Evolutionary conservation across 1,140 invertebrate species (phyloP).

Genomic region (Nilaparvata lugens): DNA sequence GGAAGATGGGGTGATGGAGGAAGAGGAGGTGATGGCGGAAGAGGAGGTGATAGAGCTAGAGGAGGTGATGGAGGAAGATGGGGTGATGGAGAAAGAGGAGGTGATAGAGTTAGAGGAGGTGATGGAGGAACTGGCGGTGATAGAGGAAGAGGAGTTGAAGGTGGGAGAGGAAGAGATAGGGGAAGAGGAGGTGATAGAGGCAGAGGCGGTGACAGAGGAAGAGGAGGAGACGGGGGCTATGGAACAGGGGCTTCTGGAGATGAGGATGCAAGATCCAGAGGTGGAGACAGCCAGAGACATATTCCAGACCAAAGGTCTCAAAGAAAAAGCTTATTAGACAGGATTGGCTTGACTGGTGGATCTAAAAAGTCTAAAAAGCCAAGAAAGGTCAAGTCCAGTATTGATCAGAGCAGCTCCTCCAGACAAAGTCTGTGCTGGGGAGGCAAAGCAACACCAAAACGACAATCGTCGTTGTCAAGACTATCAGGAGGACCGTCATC

Average conservation of each 20-base stretch:
- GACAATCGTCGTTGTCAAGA: too few relatives aligned
- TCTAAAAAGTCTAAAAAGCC: too few relatives aligned
- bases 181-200: not conserved
- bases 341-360: too few relatives aligned
- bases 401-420: too few relatives aligned
- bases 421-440: too few relatives aligned
- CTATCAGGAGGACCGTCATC: too few relatives aligned
- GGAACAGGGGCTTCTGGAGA: not conserved
- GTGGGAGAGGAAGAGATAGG: not conserved
- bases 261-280: not conserved
- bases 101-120: not conserved
- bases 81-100: conserved; percentile 4
- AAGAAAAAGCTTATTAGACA: too few relatives aligned
- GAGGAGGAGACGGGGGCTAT: not conserved
- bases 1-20: not conserved
- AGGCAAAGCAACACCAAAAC: too few relatives aligned
- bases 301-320: not conserved
- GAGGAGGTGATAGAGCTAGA: not conserved
- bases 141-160: not conserved
- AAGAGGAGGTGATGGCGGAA: not conserved
- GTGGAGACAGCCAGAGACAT: conserved; percentile 5
- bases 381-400: too few relatives aligned
- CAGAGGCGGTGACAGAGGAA: not conserved
- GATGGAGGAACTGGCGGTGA: conserved; percentile 2
- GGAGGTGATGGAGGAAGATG: not conserved